Percentiles rank a stretch among this genome's conserved stretches.
Conservation (phyloP, 2,888 invertebrate genomes). For the Polietes domitor region DNA sequence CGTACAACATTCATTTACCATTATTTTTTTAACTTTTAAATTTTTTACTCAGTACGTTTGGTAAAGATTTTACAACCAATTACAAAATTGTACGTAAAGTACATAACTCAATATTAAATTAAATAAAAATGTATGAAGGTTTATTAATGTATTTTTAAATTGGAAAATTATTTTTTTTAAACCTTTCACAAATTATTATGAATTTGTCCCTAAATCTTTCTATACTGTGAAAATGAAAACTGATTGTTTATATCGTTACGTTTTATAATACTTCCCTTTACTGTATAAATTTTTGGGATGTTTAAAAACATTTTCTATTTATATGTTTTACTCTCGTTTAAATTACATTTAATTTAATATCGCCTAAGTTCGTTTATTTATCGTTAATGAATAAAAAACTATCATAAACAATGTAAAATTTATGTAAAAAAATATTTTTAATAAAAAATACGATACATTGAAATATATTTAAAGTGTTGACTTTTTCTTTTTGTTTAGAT, state of each 20-base stretch:
- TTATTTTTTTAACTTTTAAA: no score
- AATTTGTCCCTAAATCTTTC: no score
- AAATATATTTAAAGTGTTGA: background rate
- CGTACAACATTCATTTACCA: no score
- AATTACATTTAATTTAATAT: background rate
- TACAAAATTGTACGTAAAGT: no score
- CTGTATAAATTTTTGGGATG: background rate
- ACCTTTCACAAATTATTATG: no score
- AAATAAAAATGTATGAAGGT: no score
- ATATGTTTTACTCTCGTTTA: background rate
- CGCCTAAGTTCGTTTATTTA: background rate
- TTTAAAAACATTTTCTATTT: constrained; percentile 1
- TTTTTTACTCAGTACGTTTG: no score
- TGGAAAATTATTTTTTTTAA: no score
- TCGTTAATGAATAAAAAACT: background rate
- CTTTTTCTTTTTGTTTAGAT: background rate
- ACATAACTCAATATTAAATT: no score
- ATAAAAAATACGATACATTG: background rate
- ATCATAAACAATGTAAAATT: constrained; percentile 3
- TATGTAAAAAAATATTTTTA: constrained; percentile 6
- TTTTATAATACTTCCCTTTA: background rate
- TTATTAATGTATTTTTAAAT: no score
- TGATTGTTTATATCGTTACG: background rate
- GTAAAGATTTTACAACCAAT: no score
- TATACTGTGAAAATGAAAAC: background rate